Base-by-base conservation (phyloP, 1,140 invertebrate genomes). In the Zaprionus gabonicus region DNA sequence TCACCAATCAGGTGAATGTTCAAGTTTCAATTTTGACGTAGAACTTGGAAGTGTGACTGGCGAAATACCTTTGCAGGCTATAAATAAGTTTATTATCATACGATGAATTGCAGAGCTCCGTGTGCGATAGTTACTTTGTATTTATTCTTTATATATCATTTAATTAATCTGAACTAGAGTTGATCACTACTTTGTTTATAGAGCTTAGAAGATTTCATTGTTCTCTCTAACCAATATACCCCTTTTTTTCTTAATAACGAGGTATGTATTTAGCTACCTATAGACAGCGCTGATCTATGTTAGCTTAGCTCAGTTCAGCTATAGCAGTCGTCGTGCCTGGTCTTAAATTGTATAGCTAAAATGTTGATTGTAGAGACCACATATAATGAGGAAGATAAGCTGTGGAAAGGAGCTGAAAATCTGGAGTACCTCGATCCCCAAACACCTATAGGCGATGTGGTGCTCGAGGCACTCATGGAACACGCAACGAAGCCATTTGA, bases 281-380 rank as follows among this genome's bases (percentile, higher is more conserved):
- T 51, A 51, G 46, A 51, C 3, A 12, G 46, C 0, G 17, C 5
- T 46, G 3, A 46, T 10, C 41, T 28, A 9, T n/a, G 12, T 15
- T 17, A 12, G 7, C 1, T 12, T 2, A 15, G 34, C 34, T 69
- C 34, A 75, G 66, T 75, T 12, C 0, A 3, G 25, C 25, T 13
- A 0, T 1, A 58, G n/a, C 41, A 28, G 12, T 62, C 44, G 12
- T 1, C 3, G 3, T 4, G 23, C 27, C 3, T 13, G 62, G 57
- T 23, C 3, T 12, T 3, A 9, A 20, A 12, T 20, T 49, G 3
- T 13, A 1, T 3, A 20, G 10, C 1, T 23, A 44, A 56, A 58
- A 75, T 75, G 72, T 51, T 66, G 9, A n/a, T 69, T 15, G 9
- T 67, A 12, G 66, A 75, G 20, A 63, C 72, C 1, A 57, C 20